These are phyloP conservation scores for Lacerta bilineata DNA, from an alignment of 2,797 vertebrate genomes.

Conservation along the genomic window DNA sequence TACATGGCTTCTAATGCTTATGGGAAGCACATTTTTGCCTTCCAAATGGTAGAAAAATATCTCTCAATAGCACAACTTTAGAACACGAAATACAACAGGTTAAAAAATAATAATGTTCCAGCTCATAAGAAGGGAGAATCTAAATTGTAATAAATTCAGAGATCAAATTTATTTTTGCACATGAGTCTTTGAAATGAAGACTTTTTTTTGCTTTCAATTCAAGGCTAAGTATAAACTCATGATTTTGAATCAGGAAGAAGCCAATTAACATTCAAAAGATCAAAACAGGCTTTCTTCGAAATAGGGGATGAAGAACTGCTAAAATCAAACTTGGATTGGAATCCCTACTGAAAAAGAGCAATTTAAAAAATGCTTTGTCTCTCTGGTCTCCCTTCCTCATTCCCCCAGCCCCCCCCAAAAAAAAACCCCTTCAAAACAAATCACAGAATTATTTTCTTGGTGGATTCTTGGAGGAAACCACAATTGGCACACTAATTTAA, in stretches of 20 bases:
- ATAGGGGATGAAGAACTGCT: neutral
- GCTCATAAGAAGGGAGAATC: neutral
- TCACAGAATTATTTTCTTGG: neutral
- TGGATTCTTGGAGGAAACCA: neutral
- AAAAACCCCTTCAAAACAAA: neutral
- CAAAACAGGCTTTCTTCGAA: neutral
- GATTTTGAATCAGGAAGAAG: constrained; percentile 13
- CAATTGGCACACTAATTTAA: neutral
- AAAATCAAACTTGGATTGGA: neutral
- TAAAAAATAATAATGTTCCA: neutral
- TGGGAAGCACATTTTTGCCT: neutral
- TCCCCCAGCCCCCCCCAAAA: no score
- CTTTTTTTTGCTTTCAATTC: neutral
- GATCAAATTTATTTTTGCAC: neutral
- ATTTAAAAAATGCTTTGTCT: neutral
- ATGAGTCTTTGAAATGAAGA: constrained; percentile 14
- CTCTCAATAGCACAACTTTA: no score
- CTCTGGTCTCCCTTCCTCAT: neutral
- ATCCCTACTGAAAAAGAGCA: neutral
- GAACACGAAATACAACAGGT: neutral
- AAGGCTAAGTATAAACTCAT: neutral
- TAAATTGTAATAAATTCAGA: neutral
- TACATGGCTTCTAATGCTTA: neutral
- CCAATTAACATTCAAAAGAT: neutral
- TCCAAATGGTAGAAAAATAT: neutral